Conservation (phyloP, 2,113 vertebrate species). For the Pipra filicauda region DNA sequence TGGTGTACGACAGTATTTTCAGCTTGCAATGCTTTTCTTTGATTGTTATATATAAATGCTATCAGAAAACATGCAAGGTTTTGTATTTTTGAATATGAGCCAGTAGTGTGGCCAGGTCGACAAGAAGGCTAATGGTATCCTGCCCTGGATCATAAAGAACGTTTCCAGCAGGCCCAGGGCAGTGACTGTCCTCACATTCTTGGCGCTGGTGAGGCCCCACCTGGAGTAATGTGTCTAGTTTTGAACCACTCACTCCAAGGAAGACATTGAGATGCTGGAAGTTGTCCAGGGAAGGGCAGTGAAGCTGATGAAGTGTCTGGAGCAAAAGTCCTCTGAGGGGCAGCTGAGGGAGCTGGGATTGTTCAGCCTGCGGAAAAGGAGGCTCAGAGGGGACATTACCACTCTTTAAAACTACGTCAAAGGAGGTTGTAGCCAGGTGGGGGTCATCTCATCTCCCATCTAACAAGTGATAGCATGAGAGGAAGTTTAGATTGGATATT, state of each 20-base stretch:
- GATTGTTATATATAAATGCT: background rate
- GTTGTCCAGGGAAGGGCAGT: fast-evolving
- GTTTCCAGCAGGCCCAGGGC: background rate
- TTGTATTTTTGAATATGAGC: background rate
- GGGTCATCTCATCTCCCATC: background rate
- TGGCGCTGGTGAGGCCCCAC: background rate
- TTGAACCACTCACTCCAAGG: background rate
- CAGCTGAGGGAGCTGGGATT: fast-evolving
- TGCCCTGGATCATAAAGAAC: background rate
- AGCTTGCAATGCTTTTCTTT: background rate
- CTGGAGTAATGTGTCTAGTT: fast-evolving
- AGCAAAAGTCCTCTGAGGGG: fast-evolving
- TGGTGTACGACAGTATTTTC: background rate
- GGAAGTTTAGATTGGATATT: background rate
- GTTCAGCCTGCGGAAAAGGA: background rate
- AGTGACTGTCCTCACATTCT: too few species aligned
- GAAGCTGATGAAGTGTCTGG: background rate
- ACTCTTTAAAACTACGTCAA: background rate
- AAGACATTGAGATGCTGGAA: background rate
- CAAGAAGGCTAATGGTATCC: background rate
- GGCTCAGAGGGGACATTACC: background rate
- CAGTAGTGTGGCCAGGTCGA: background rate
- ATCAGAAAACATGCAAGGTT: background rate
- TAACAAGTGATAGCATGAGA: background rate
- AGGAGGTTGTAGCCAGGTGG: background rate